Evolutionary conservation across 2,113 vertebrate species (phyloP).

Genomic region (Alethe castanea): DNA sequence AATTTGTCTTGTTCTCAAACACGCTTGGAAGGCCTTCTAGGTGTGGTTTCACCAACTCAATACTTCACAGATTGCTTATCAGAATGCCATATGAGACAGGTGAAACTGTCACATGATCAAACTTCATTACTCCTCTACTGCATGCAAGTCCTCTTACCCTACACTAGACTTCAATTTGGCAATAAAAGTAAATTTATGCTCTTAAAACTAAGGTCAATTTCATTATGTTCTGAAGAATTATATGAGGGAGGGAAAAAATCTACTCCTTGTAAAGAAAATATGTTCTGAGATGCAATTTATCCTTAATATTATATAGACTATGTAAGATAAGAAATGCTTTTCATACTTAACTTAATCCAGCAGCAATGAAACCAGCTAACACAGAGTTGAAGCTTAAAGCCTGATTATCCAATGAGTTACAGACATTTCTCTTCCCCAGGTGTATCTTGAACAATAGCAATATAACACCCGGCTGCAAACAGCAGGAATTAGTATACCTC

Average conservation of each 20-base stretch:
- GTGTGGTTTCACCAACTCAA: background rate
- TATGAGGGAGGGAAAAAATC: background rate
- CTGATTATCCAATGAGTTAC: background rate
- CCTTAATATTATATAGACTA: background rate
- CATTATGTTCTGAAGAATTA: background rate
- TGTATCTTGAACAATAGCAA: background rate
- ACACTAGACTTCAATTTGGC: background rate
- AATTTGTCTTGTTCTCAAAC: background rate
- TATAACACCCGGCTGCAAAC: background rate
- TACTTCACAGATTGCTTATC: background rate
- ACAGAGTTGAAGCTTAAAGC: background rate
- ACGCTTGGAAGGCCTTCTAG: background rate
- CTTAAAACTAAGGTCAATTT: background rate
- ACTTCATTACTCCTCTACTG: background rate
- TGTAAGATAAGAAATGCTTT: background rate
- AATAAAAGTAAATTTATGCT: background rate
- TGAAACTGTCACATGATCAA: background rate
- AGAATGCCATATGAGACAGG: background rate
- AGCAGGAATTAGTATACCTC: background rate
- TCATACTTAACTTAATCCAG: background rate
- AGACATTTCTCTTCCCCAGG: background rate
- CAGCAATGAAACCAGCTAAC: background rate
- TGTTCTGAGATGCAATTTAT: background rate
- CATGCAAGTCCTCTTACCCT: background rate
- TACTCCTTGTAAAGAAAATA: background rate